Conservation (phyloP, 1,140 invertebrate species). For the Anoplolepis gracilipes region DNA sequence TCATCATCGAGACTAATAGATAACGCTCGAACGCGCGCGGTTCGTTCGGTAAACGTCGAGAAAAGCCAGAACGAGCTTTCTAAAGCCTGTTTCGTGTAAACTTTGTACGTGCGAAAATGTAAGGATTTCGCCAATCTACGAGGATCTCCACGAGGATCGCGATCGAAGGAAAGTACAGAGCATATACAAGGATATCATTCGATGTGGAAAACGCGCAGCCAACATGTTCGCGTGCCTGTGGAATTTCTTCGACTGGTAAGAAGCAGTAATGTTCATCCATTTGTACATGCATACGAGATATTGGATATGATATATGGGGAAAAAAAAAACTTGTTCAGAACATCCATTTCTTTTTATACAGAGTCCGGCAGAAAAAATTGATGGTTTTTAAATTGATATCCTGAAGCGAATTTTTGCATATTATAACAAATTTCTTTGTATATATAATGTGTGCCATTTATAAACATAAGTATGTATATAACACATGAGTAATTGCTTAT, state of each 20-base stretch:
- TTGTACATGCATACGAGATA: background rate
- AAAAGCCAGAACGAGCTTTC: background rate
- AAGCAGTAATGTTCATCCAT: conserved; percentile 54
- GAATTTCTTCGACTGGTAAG: conserved; percentile 90
- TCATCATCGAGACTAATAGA: background rate
- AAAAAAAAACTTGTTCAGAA: background rate
- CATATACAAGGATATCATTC: conserved; percentile 27
- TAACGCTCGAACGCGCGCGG: background rate
- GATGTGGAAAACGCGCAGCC: conserved; percentile 61
- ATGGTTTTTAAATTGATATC: too few relatives aligned
- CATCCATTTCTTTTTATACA: background rate
- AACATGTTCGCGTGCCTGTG: conserved; percentile 89
- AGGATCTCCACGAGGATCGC: background rate
- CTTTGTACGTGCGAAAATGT: conserved; percentile 25
- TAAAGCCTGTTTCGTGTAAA: background rate
- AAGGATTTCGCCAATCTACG: conserved; percentile 13
- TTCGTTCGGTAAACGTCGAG: background rate
- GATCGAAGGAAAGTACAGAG: background rate
- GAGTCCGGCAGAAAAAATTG: too few relatives aligned
- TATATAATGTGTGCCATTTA: too few relatives aligned
- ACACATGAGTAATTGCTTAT: too few relatives aligned
- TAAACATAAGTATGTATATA: too few relatives aligned
- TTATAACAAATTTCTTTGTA: too few relatives aligned
- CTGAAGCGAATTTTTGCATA: too few relatives aligned
- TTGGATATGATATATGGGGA: background rate